Base-by-base conservation (phyloP, 2,888 invertebrate genomes). In the Apamea sordens region DNA sequence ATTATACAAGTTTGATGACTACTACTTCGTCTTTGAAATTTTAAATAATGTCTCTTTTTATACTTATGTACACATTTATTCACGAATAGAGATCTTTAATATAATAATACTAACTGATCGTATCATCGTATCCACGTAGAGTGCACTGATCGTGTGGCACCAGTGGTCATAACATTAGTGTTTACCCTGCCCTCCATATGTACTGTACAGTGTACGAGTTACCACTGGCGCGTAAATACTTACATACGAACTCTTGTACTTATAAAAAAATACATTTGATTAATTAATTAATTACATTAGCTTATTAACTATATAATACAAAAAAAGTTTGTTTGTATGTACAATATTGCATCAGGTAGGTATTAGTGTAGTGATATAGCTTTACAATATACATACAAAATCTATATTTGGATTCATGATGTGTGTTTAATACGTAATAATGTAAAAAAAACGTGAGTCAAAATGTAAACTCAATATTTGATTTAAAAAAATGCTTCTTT, bases 281-380 rank as follows among this genome's bases (percentile, higher is more conserved):
- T 81, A 15, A 72, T 81, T 70, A 76, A 56, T 56, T 81, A 15
- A 65, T 81, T 71, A 76, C 36, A 82, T 73, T 82, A 76, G 50
- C 82, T 84, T 76, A 80, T 13, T 18, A 36, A 36, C 71, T 68
- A 84, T 79, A 82, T 82, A 65, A 56, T 84, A 84, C 82, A 84
- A 82, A 61, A 73, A 44, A 24, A 21, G 2, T 36, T n/a, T 53
- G 28, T 79, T 36, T 59, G 1, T 82, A 83, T 74, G 47, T 84
- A 36, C 76, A 83, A 71, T 71, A 50, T 70, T 61, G 13, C 47
- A 53, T 50, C 64, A 70, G 32, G 32, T 82, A 80, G 32, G 32
- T 82, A 80, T 28, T 44, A 63, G 64, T 47, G 41, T 78, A 53
- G 68, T 71, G 32, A 76, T 78, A 47, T 47, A 74, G 18, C 47